These are phyloP conservation scores for Nymphalis polychloros DNA, from an alignment of 2,888 invertebrate genomes.

Conservation along the genomic window DNA sequence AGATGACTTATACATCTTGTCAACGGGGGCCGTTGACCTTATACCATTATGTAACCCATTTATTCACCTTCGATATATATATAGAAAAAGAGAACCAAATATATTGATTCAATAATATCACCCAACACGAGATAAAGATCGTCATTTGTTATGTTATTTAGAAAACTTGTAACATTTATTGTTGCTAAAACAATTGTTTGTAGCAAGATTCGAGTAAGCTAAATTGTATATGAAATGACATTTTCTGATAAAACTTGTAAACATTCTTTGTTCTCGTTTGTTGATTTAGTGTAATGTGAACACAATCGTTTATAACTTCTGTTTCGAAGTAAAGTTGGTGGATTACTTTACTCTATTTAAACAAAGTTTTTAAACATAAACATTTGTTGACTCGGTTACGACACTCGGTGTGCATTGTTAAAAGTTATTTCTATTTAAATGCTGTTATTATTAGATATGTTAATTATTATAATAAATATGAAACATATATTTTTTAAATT, in stretches of 20 bases:
- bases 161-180: conserved; percentile 39
- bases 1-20: too few species aligned
- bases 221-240: conserved; percentile 60
- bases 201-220: conserved; percentile 59
- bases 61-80: too few species aligned
- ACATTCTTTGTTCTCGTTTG: conserved; percentile 72
- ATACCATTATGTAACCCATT: too few species aligned
- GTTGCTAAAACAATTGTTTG: conserved; percentile 47
- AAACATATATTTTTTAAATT: too few species aligned
- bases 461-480: too few species aligned
- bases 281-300: conserved; percentile 58
- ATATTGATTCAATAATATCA: neutral
- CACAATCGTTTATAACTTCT: conserved; percentile 52
- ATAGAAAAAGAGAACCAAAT: too few species aligned
- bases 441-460: too few species aligned
- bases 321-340: conserved; percentile 39
- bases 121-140: neutral
- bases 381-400: conserved; percentile 3
- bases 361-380: conserved; percentile 26
- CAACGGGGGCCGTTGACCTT: too few species aligned
- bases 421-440: too few species aligned
- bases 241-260: conserved; percentile 73
- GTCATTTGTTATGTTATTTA: conserved; percentile 21
- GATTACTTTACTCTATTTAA: conserved; percentile 35
- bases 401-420: too few species aligned